These are phyloP conservation scores for Psylliodes chrysocephalus DNA, from an alignment of 2,888 invertebrate genomes.

Conservation along the genomic window DNA sequence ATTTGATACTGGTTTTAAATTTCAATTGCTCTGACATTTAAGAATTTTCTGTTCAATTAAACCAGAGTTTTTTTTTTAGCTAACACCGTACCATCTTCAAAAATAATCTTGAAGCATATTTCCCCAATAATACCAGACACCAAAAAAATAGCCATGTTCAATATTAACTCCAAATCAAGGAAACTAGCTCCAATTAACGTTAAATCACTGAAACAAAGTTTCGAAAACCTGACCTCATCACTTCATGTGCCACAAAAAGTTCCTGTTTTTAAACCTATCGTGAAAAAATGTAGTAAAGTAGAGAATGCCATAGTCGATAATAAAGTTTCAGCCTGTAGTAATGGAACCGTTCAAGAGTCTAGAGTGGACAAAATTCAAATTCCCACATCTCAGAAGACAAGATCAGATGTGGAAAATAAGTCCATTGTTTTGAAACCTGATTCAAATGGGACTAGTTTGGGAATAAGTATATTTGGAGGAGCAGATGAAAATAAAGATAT, in stretches of 20 bases:
- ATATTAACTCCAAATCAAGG: slow-evolving; percentile 23
- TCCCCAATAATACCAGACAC: background rate
- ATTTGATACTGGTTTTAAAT: no score
- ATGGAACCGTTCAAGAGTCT: slow-evolving; percentile 14
- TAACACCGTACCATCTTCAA: background rate
- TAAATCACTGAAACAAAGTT: slow-evolving; percentile 70
- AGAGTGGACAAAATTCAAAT: slow-evolving; percentile 29
- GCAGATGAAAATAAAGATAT: slow-evolving; percentile 92
- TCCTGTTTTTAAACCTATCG: slow-evolving; percentile 39
- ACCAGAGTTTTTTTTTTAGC: slow-evolving; percentile 7
- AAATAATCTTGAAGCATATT: slow-evolving; percentile 8
- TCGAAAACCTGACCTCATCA: slow-evolving; percentile 62
- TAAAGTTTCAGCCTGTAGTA: slow-evolving; percentile 29
- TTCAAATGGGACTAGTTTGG: slow-evolving; percentile 79
- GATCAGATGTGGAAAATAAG: slow-evolving; percentile 63
- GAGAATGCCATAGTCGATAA: slow-evolving; percentile 40
- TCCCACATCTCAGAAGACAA: slow-evolving; percentile 22
- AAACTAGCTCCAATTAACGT: slow-evolving; percentile 61
- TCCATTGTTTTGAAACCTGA: slow-evolving; percentile 76
- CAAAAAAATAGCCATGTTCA: slow-evolving; percentile 30
- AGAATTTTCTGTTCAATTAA: no score
- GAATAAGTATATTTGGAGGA: slow-evolving; percentile 89
- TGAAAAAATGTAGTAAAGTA: slow-evolving; percentile 43
- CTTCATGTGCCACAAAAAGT: slow-evolving; percentile 44
- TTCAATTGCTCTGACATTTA: no score